A percentile compares a stretch with the other conserved stretches of the same genome.
phyloP scores from a whole-genome alignment of 2,797 vertebrate species.

The Heterohyrax brucei region DNA sequence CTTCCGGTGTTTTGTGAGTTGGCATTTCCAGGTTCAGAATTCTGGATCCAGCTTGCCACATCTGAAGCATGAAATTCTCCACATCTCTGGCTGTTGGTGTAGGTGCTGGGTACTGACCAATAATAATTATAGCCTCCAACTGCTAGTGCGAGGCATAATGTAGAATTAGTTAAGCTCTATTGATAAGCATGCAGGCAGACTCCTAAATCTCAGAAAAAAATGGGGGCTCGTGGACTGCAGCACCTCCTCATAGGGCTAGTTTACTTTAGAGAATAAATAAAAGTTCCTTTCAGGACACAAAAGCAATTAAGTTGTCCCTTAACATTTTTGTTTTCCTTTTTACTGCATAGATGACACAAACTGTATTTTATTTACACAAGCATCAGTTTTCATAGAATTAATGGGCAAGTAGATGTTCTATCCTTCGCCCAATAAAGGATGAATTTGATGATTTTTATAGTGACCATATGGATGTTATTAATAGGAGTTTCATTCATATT shows the following conservation, averaged over 20 bases:
- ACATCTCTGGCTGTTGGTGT: constrained; percentile 73
- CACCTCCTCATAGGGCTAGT: neutral
- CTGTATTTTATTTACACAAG: neutral
- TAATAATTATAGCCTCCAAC: constrained; percentile 65
- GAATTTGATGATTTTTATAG: neutral
- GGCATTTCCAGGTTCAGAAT: constrained; percentile 54
- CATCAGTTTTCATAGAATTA: constrained; percentile 31
- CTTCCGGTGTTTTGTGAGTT: constrained; percentile 21
- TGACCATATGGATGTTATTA: constrained; percentile 28
- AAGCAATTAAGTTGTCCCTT: neutral
- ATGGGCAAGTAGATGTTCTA: neutral
- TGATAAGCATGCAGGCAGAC: constrained; percentile 71
- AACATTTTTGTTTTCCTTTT: neutral
- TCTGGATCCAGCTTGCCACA: constrained; percentile 31
- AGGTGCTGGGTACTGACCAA: constrained; percentile 82
- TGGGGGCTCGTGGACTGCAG: neutral
- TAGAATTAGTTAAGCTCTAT: constrained; percentile 78
- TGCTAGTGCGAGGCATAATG: constrained; percentile 65
- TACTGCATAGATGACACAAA: neutral
- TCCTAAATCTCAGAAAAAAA: constrained; percentile 78
- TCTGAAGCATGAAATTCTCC: constrained; percentile 78
- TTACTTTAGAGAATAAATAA: constrained; percentile 28
- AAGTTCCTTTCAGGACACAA: constrained; percentile 38
- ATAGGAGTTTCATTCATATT: neutral
- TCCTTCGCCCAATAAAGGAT: constrained; percentile 11